Evolutionary conservation across 2,797 vertebrate species (phyloP).

Genomic region (Melanotaenia nigrans): DNA sequence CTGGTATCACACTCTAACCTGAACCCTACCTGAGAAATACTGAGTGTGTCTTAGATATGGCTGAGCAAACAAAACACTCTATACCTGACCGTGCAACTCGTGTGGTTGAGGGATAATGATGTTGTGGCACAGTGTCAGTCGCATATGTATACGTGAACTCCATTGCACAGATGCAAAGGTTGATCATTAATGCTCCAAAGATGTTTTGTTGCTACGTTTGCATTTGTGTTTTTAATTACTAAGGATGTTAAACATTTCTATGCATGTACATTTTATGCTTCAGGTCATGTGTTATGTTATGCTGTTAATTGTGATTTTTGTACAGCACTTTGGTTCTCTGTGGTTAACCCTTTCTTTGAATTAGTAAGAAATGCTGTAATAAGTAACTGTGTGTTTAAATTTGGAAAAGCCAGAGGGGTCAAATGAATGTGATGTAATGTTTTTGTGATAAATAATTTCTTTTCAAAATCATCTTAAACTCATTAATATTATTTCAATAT

Average conservation of each 20-base stretch:
- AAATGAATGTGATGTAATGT: background rate
- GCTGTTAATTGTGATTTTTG: no score
- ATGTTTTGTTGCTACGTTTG: no score
- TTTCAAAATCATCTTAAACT: background rate
- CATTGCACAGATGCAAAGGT: background rate
- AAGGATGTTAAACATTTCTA: constrained; percentile 3
- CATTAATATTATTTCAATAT: background rate
- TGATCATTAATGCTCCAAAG: background rate
- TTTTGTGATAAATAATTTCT: background rate
- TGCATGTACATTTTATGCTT: background rate
- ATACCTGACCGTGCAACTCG: constrained; percentile 5
- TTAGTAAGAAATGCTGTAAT: background rate
- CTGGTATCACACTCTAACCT: constrained; percentile 50
- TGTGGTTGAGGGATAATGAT: constrained; percentile 18
- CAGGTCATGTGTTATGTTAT: no score
- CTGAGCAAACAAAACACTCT: constrained; percentile 56
- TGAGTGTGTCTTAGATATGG: constrained; percentile 62
- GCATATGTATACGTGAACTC: constrained; percentile 11
- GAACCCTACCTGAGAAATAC: constrained; percentile 70
- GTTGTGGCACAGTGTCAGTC: constrained; percentile 27
- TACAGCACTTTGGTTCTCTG: no score
- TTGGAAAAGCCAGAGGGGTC: background rate
- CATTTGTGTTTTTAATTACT: background rate
- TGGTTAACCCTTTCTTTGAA: background rate
- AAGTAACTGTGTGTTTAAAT: background rate